phyloP scores from a whole-genome alignment of 2,797 vertebrate genomes.

The Helarctos malayanus region DNA sequence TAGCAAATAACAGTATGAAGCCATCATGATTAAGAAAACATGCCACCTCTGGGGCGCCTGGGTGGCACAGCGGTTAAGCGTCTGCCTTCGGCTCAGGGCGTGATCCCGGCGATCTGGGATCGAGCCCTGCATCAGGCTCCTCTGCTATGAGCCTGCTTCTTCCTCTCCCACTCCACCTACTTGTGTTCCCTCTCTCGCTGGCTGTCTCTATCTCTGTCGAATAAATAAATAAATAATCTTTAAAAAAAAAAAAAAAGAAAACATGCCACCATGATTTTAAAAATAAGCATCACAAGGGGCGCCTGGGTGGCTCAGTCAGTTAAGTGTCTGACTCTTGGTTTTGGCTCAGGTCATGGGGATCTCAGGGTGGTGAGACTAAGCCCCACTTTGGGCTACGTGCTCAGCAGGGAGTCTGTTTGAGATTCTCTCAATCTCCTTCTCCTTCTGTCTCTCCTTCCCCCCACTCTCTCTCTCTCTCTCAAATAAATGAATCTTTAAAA shows the following conservation, averaged over 20 bases:
- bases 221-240: no score
- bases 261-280: background rate
- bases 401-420: background rate
- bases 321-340: background rate
- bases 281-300: background rate
- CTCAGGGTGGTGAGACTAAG: background rate
- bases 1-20: background rate
- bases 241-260: no score
- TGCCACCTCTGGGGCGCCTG: background rate
- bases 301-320: background rate
- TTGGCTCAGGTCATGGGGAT: background rate
- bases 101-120: no score
- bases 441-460: background rate
- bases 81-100: no score
- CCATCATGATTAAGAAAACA: background rate
- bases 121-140: no score
- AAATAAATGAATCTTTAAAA: background rate
- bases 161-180: no score
- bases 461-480: background rate
- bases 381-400: background rate
- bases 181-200: no score
- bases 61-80: background rate
- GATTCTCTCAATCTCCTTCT: background rate
- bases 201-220: no score
- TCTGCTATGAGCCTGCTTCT: no score